Evolutionary conservation across 2,113 vertebrate species (phyloP).

Genomic region (Desmodus rotundus): DNA sequence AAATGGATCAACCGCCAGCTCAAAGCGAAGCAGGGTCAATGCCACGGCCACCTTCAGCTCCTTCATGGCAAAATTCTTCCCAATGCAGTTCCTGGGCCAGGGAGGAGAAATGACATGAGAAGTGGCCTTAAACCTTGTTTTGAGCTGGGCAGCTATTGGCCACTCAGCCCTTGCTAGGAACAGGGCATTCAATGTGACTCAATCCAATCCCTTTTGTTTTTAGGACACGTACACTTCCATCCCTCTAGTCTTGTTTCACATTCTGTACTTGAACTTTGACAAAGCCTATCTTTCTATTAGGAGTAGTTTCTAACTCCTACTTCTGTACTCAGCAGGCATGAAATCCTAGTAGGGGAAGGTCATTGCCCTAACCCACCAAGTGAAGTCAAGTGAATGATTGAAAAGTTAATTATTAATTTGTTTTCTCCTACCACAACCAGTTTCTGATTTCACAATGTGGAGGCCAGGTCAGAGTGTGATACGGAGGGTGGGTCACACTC

Average conservation of each 20-base stretch:
- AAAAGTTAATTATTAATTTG: background rate
- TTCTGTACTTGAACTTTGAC: background rate
- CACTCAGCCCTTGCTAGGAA: background rate
- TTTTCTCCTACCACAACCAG: background rate
- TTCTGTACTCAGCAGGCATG: background rate
- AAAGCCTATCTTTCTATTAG: background rate
- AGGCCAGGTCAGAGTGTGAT: background rate
- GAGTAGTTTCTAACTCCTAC: background rate
- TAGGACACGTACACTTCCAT: background rate
- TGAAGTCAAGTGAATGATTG: background rate
- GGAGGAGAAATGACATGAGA: background rate
- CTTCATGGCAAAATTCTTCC: conserved; percentile 92
- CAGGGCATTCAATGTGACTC: background rate
- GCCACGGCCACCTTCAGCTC: conserved; percentile 88
- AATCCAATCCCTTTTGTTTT: background rate
- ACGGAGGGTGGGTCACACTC: background rate
- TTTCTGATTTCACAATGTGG: background rate
- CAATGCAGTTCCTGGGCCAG: conserved; percentile 90
- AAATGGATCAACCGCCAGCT: conserved; percentile 69
- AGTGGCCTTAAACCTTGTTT: background rate
- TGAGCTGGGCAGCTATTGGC: background rate
- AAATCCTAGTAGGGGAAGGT: background rate
- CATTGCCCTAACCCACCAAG: background rate
- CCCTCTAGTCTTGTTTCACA: too few species aligned
- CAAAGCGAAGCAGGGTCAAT: conserved; percentile 81